A percentile compares a stretch with the other conserved stretches of the same genome.
Evolutionary conservation across 1,140 invertebrate species (phyloP).

Genomic region (Drosophila prosaltans): DNA sequence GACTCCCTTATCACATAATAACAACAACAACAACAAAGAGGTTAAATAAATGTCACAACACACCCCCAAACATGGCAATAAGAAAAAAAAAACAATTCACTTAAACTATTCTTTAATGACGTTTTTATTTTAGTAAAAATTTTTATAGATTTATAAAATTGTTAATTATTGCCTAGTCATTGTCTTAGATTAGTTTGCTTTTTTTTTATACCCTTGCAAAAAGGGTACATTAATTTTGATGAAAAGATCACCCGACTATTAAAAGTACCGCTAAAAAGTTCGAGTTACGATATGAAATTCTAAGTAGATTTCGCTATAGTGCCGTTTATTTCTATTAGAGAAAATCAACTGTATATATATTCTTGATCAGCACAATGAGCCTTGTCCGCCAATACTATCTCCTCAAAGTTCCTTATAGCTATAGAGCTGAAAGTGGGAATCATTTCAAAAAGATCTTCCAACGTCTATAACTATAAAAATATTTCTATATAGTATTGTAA

Average conservation of each 20-base stretch:
- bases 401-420: too few relatives aligned
- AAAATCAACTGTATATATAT: too few relatives aligned
- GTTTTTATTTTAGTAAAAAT: background rate
- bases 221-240: background rate
- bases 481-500: background rate
- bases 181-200: background rate
- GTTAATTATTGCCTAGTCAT: conserved; percentile 3
- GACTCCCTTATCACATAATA: background rate
- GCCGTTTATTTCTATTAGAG: too few relatives aligned
- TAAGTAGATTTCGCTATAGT: too few relatives aligned
- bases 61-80: background rate
- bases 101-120: background rate
- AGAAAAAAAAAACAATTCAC: background rate
- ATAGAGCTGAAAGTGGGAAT: too few relatives aligned
- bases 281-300: too few relatives aligned
- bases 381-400: too few relatives aligned
- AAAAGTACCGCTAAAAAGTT: too few relatives aligned
- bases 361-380: too few relatives aligned
- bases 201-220: background rate
- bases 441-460: too few relatives aligned
- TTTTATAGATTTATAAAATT: conserved; percentile 11
- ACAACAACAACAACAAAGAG: conserved; percentile 38
- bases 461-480: too few relatives aligned
- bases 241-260: too few relatives aligned
- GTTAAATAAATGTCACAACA: conserved; percentile 10